Conservation (phyloP, 2,113 vertebrate genomes). For the Phylloscopus trochilus region DNA sequence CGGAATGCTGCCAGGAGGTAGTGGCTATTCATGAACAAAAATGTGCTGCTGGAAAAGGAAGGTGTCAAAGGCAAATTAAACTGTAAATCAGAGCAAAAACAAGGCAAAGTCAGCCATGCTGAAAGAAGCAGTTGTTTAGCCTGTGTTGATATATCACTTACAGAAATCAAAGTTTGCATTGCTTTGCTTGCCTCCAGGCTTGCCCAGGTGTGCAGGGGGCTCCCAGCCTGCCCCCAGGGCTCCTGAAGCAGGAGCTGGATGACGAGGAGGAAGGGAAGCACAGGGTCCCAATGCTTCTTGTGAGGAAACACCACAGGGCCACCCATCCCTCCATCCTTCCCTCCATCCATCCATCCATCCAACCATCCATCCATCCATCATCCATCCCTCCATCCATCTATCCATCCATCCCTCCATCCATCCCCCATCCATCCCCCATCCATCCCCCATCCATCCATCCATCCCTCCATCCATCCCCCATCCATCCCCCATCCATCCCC, state of each 20-base stretch:
- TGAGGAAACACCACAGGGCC: background rate
- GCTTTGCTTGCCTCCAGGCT: background rate
- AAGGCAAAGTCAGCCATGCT: background rate
- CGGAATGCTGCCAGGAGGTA: background rate
- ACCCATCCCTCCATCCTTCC: background rate
- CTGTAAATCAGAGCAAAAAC: background rate
- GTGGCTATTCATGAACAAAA: slow-evolving; percentile 5
- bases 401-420: background rate
- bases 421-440: background rate
- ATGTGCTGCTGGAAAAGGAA: background rate
- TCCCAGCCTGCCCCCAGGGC: background rate
- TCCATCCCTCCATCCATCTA: background rate
- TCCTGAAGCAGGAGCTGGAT: background rate
- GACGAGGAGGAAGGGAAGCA: background rate
- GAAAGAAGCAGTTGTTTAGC: background rate
- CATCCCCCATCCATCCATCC: background rate
- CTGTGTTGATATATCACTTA: background rate
- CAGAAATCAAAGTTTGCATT: background rate
- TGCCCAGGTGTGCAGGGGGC: background rate
- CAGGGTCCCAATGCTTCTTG: accelerated
- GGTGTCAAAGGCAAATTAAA: slow-evolving; percentile 18
- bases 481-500: background rate
- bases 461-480: background rate
- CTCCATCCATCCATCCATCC: background rate
- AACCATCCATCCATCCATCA: background rate